Evolutionary conservation across 2,113 vertebrate genomes (phyloP), one percentile per base, ranked within the genome.

Genomic region (Anhinga rufa): DNA sequence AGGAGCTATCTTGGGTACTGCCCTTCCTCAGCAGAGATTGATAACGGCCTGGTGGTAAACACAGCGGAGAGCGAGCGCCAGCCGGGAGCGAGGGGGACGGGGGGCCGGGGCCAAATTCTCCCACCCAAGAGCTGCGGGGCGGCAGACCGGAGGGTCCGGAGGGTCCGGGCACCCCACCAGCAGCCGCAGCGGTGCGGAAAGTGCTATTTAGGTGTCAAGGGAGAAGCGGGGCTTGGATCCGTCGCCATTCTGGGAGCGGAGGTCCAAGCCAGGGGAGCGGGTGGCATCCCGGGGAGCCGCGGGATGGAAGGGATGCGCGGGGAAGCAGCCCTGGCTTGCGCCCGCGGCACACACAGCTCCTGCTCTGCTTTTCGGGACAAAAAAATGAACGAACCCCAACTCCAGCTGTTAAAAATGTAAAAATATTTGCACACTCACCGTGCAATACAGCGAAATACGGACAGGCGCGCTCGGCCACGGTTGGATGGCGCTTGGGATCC

Each of bases 241-340:
- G 0, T 46, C 7, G 2, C 38, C 3, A 0, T 26, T 86, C 40
- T 0, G 2, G 71, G 70, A 17, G 5, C 1, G 2, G 65, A n/a
- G 69, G 60, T 7, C 32, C 40, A 2, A n/a, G 64, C n/a, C 0
- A 0, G n/a, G 42, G 32, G 25, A 81, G 48, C 0, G 4, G 31
- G 70, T 7, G 38, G 38, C 36, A n/a, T 21, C 64, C 34, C 2
- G 3, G 28, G 18, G 65, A 87, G 38, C 68, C 7, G 54, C 2
- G 15, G 34, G 42, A 55, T 1, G 1, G n/a, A 72, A 34, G 29
- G 82, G 83, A 28, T 22, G n/a, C 13, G 18, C 1, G 5, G 21
- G 15, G 85, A 75, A 42, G 86, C 75, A 82, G 75, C 31, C 86
- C 61, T 58, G 91, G 28, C 91, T 84, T 49, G 58, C 0, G 0